Percentiles rank a stretch among this genome's conserved stretches.
phyloP scores from a whole-genome alignment of 1,140 invertebrate species.

The Sitophilus oryzae region DNA sequence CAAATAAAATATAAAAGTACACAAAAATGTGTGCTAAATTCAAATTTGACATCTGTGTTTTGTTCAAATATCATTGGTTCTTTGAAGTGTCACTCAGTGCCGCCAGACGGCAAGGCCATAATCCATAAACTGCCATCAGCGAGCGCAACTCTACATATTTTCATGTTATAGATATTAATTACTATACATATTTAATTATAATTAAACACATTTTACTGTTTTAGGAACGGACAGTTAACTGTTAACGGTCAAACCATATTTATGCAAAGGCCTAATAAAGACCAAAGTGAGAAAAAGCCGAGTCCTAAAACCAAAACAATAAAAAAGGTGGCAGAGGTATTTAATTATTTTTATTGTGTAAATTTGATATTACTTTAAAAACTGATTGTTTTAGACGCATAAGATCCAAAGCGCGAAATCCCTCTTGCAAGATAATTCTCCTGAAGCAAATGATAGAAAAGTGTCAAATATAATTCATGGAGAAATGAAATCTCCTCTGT shows the following conservation, averaged over 20 bases:
- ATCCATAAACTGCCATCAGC: too few species aligned
- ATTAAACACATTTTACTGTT: not conserved
- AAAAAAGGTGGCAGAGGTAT: slow-evolving; percentile 29
- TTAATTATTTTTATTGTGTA: too few species aligned
- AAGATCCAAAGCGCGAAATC: slow-evolving; percentile 26
- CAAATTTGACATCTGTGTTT: too few species aligned
- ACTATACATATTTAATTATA: too few species aligned
- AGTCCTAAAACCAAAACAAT: slow-evolving; percentile 41
- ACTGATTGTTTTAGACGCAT: slow-evolving; percentile 7
- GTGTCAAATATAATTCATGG: slow-evolving; percentile 6
- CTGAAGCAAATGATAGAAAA: slow-evolving; percentile 11
- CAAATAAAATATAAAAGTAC: too few species aligned
- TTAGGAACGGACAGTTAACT: slow-evolving; percentile 40
- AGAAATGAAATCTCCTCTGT: slow-evolving; percentile 20
- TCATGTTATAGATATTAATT: too few species aligned
- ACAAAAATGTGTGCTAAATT: too few species aligned
- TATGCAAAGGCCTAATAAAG: slow-evolving; percentile 41
- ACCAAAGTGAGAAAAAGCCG: slow-evolving; percentile 37
- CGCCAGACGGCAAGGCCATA: too few species aligned
- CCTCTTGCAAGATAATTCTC: slow-evolving; percentile 24
- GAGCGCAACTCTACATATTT: too few species aligned
- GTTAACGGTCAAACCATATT: slow-evolving; percentile 44
- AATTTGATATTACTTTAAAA: too few species aligned
- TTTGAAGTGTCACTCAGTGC: too few species aligned
- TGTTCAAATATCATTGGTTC: too few species aligned